These are phyloP conservation scores for Synanthedon andrenaeformis DNA, from an alignment of 2,888 invertebrate genomes.

Conservation along the genomic window DNA sequence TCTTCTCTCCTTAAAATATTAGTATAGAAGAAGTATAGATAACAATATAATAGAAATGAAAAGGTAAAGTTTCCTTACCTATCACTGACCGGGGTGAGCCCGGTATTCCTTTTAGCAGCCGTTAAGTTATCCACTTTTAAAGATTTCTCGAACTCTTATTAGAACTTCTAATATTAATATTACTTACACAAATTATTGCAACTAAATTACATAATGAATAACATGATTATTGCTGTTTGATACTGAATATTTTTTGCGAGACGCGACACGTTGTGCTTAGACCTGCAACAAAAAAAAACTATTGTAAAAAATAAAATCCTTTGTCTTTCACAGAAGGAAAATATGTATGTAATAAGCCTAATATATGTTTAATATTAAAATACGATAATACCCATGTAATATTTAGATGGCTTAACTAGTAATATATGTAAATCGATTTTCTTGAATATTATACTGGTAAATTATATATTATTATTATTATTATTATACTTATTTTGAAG, in stretches of 20 bases:
- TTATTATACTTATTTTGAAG: too few relatives aligned
- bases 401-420: too few relatives aligned
- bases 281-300: constrained; percentile 45
- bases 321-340: too few relatives aligned
- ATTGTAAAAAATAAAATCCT: not conserved
- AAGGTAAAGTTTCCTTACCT: constrained; percentile 27
- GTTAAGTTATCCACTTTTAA: constrained; percentile 56
- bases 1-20: too few relatives aligned
- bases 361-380: not conserved
- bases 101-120: constrained; percentile 37
- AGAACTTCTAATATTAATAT: constrained; percentile 16
- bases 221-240: not conserved
- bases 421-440: too few relatives aligned
- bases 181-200: constrained; percentile 14
- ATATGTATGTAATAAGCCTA: too few relatives aligned
- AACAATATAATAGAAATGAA: too few relatives aligned
- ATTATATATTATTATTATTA: too few relatives aligned
- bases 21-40: too few relatives aligned
- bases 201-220: not conserved
- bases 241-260: constrained; percentile 10
- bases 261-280: constrained; percentile 19
- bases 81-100: constrained; percentile 54
- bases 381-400: not conserved
- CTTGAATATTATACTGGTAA: not conserved
- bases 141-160: constrained; percentile 18